Evolutionary conservation across 2,797 vertebrate genomes (phyloP), one percentile per base, ranked within the genome.

Genomic region (Octomys mimax): DNA sequence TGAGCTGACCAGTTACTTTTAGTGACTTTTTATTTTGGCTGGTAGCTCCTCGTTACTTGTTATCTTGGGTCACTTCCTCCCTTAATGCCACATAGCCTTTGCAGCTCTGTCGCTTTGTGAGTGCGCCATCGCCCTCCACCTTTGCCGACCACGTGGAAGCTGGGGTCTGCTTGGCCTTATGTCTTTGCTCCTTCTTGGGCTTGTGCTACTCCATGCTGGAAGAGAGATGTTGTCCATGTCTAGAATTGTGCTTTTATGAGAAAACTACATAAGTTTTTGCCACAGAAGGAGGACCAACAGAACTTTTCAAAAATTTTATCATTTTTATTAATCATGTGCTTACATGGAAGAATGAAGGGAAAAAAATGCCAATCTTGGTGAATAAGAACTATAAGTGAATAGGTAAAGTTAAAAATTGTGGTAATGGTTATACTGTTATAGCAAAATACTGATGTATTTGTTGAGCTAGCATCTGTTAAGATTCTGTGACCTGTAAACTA

Each of bases 201-300:
- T 52, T 36, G 7, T 64, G 39, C 42, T 39, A 14, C 46, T 94
- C 2, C 66, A 1, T 49, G 42, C 52, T 86, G 42, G 82, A 87
- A 71, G n/a, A 46, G 92, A 36, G 33, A 26, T 71, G 54, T 16
- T 90, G 89, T 90, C 59, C 83, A 85, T 93, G 82, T 84, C 70
- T 84, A 73, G 78, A 96, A 85, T 81, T 7, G 6, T 81, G 18
- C 10, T 52, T 71, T 70, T 61, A 2, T 68, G 24, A 94, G 70
- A 79, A 83, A 92, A 66, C 12, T 39, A 22, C 49, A 11, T 46
- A 85, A 88, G 31, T 71, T 83, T 46, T 66, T 3, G 0, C 49
- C 24, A 62, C 77, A 84, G 83, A 93, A 93, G 39, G 36, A 84
- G 93, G 57, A 64, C 11, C 61, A 86, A 16, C 46, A 71, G 78